phyloP scores from a whole-genome alignment of 2,888 invertebrate genomes.

The Habrosyne pyritoides region DNA sequence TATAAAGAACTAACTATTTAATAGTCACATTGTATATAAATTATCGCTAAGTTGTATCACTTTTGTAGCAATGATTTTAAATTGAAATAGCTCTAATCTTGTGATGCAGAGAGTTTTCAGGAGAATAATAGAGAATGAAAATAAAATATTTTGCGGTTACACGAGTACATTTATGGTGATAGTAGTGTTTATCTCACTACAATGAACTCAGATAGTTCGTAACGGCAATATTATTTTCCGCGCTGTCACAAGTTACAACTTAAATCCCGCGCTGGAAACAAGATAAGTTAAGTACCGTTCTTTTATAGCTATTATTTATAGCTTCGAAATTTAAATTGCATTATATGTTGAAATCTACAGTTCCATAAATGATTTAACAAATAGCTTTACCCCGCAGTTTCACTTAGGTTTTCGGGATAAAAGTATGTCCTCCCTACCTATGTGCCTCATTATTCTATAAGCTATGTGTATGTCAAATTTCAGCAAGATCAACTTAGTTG shows the following conservation, averaged over 20 bases:
- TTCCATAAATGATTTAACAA: too few species aligned
- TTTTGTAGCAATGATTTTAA: neutral
- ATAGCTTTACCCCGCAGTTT: too few species aligned
- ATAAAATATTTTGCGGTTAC: neutral
- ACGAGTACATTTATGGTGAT: neutral
- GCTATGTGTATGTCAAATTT: too few species aligned
- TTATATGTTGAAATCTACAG: too few species aligned
- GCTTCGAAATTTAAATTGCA: too few species aligned
- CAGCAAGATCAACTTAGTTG: too few species aligned
- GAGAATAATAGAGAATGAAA: neutral
- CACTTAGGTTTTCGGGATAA: too few species aligned
- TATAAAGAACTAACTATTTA: too few species aligned
- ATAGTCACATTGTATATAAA: too few species aligned
- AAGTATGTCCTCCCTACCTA: too few species aligned
- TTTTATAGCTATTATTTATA: neutral
- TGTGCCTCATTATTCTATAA: too few species aligned
- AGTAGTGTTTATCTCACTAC: neutral
- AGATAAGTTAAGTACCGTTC: neutral
- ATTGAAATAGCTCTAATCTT: neutral
- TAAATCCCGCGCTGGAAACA: neutral
- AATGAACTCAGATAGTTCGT: neutral
- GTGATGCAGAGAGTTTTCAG: neutral
- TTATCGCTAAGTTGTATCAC: too few species aligned
- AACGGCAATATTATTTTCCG: neutral
- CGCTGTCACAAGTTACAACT: neutral